These are phyloP conservation scores for Drosophila austrosaltans DNA, from an alignment of 2,888 invertebrate genomes.

Conservation along the genomic window DNA sequence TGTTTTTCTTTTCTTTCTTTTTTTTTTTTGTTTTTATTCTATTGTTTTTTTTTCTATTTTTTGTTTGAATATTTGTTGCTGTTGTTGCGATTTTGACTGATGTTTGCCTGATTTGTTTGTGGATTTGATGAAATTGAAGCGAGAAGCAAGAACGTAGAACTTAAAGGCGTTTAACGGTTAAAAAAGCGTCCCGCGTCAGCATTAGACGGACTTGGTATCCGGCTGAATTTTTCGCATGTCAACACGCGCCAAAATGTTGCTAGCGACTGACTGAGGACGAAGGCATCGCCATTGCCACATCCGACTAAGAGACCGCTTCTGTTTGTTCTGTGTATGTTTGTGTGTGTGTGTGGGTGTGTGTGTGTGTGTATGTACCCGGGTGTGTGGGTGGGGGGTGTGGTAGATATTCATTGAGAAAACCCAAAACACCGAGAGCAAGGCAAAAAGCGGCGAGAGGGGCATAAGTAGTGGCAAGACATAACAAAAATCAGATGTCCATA, in stretches of 20 bases:
- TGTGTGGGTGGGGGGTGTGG: constrained; percentile 13
- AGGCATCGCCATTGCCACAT: constrained; percentile 32
- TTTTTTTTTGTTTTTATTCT: neutral
- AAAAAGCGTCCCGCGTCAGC: constrained; percentile 52
- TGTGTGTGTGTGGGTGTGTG: neutral
- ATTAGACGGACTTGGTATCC: constrained; percentile 68
- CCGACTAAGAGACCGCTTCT: constrained; percentile 23
- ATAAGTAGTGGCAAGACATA: constrained; percentile 41
- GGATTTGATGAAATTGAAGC: constrained; percentile 40
- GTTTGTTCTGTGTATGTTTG: neutral
- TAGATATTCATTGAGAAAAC: constrained; percentile 62
- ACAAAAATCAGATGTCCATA: constrained; percentile 74
- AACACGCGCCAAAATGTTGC: constrained; percentile 83
- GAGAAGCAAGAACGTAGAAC: constrained; percentile 54
- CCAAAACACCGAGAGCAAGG: constrained; percentile 20
- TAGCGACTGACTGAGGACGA: constrained; percentile 77
- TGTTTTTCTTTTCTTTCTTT: neutral
- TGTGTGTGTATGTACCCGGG: neutral
- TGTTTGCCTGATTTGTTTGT: neutral
- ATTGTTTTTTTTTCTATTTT: neutral
- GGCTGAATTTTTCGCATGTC: constrained; percentile 79
- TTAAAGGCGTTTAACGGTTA: constrained; percentile 73
- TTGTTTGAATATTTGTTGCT: constrained; percentile 35
- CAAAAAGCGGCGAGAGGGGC: neutral
- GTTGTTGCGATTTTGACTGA: constrained; percentile 30